phyloP scores from a whole-genome alignment of 2,888 invertebrate species.

The Harpalus rubripes region DNA sequence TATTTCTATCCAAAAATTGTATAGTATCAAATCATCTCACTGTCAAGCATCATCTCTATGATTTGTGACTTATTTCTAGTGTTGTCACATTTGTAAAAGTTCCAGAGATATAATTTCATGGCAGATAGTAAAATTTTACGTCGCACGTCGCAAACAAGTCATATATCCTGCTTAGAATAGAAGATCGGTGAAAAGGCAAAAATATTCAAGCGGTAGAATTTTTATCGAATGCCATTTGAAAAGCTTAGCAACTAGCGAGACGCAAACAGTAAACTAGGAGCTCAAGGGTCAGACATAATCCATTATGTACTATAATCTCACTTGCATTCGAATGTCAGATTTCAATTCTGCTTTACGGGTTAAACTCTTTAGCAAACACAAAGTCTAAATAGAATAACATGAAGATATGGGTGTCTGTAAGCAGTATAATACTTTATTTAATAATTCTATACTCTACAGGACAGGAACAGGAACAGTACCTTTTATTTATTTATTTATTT shows the following conservation, averaged over 20 bases:
- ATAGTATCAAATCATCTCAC: too few relatives aligned
- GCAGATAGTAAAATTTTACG: slow-evolving; percentile 35
- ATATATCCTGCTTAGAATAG: slow-evolving; percentile 22
- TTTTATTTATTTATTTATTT: too few relatives aligned
- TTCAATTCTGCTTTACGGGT: slow-evolving; percentile 42
- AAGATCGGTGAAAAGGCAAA: slow-evolving; percentile 18
- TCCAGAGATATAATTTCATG: slow-evolving; percentile 11
- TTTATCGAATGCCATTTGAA: slow-evolving; percentile 31
- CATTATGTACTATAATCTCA: slow-evolving; percentile 30
- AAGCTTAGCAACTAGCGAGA: slow-evolving; percentile 19
- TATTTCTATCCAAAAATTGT: too few relatives aligned
- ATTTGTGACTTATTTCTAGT: neutral
- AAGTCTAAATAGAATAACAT: too few relatives aligned
- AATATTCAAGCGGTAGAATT: slow-evolving; percentile 33
- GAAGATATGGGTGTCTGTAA: too few relatives aligned
- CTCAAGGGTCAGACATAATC: slow-evolving; percentile 28
- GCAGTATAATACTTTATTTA: too few relatives aligned
- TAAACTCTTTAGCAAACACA: slow-evolving; percentile 4
- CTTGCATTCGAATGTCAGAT: neutral
- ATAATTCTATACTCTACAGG: too few relatives aligned
- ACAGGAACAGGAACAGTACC: too few relatives aligned
- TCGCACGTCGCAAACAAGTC: slow-evolving; percentile 20
- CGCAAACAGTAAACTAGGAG: slow-evolving; percentile 22
- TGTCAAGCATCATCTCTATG: too few relatives aligned
- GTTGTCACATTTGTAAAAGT: slow-evolving; percentile 6